Base-by-base conservation (phyloP, 2,113 vertebrate genomes). In the Cygnus buccinator region DNA sequence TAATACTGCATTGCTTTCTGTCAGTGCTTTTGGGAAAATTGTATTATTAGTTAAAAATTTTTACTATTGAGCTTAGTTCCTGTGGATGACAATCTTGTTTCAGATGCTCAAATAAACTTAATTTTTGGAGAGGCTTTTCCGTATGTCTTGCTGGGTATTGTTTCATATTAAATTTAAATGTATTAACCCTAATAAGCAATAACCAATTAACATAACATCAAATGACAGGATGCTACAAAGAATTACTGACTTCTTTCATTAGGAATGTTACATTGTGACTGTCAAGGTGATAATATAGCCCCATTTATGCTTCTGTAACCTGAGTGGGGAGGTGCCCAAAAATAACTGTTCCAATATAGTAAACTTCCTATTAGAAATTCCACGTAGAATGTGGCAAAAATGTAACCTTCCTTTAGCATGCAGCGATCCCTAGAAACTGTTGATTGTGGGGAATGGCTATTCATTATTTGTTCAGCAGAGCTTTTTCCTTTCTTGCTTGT, bases 391-490 rank as follows among this genome's bases (percentile, higher is more conserved):
- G 7, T 7, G 50, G 62, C 6, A 9, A 17, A 84, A 52, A 5
- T 0, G 5, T 17, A 13, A 15, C 57, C 50, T 26, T 2, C 44
- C 23, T 72, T 13, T 31, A 58, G 54, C 0, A 4, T 15, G 3
- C 37, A 25, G 28, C 1, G 2, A 16, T 43, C 71, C 33, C 22
- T n/a, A 19, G 39, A 4, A 57, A 20, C 43, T 21, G 31, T 5
- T 29, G 44, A 16, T 35, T 43, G 18, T 70, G 17, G 21, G 21
- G 21, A 87, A 41, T n/a, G 58, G 22, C 50, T 55, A 0, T 20
- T 29, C 4, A 2, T 35, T 55, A 35, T 26, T 61, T 71, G 44
- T 41, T 68, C 26, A 29, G 22, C 54, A 65, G 16, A 57, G 16
- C 76, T 85, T 82, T 43, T 93, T 82, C n/a, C 39, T 7, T 22